Percentiles rank a stretch among this genome's conserved stretches.
phyloP scores from a whole-genome alignment of 1,140 invertebrate genomes.

The Lepeophtheirus salmonis region DNA sequence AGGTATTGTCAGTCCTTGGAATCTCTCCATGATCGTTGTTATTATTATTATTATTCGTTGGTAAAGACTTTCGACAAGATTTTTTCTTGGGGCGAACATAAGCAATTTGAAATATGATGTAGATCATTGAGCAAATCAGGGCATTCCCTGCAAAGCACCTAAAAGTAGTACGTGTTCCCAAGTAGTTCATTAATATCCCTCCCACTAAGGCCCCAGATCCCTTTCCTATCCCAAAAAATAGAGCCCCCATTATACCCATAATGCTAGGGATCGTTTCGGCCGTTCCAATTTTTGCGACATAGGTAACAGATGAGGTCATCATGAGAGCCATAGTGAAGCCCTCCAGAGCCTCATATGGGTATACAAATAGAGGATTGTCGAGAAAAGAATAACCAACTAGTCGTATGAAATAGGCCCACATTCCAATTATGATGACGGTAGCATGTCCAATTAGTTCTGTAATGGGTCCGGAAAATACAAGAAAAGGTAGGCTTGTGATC shows the following conservation, averaged over 20 bases:
- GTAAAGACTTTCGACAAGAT: neutral
- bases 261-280: conserved; percentile 56
- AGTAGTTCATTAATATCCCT: conserved; percentile 8
- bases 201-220: conserved; percentile 10
- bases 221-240: conserved; percentile 60
- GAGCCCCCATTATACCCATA: conserved; percentile 54
- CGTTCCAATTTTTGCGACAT: conserved; percentile 53
- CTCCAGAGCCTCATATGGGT: conserved; percentile 59
- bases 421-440: conserved; percentile 55
- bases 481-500: conserved; percentile 49
- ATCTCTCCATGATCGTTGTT: neutral
- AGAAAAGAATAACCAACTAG: conserved; percentile 48
- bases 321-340: conserved; percentile 60
- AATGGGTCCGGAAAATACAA: conserved; percentile 55
- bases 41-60: neutral
- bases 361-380: conserved; percentile 56
- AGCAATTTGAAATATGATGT: neutral
- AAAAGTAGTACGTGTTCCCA: conserved; percentile 12
- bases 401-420: conserved; percentile 50
- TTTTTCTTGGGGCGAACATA: neutral
- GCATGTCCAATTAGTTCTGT: conserved; percentile 55
- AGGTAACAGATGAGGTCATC: conserved; percentile 60
- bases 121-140: neutral
- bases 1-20: no score
- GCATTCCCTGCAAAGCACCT: conserved; percentile 7